Evolutionary conservation across 2,888 invertebrate species (phyloP), one percentile per base, ranked within the genome.

Genomic region (Candidula unifasciata): DNA sequence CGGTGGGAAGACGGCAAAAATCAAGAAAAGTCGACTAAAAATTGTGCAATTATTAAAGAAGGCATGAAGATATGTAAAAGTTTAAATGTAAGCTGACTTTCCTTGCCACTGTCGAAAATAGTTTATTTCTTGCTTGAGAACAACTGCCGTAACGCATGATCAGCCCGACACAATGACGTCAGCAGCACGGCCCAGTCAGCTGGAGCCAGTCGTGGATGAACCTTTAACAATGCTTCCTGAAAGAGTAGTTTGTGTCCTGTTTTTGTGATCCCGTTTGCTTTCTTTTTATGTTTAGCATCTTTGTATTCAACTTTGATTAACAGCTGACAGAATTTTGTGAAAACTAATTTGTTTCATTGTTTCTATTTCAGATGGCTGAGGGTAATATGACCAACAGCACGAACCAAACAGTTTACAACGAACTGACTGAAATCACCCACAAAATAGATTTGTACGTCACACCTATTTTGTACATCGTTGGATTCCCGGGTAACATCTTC

Each of bases 401-500:
- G 6, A 2, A 52, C 3, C 54, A 24, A n/a, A 13, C 13, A 10
- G 44, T n/a, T 3, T 2, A 18, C 1, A 5, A 37, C 35, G 6
- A 5, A 1, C 24, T 52, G 8, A 10, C n/a, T 3, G 6, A 71
- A 33, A 44, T 73, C n/a, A 24, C 6, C 6, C 0, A 21, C 3
- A 54, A 27, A 30, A n/a, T 74, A 2, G 91, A 92, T 86, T 89
- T 88, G 82, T 91, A 90, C 83, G 87, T 93, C 27, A 90, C 92
- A 5, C 92, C 92, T 6, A 87, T 93, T 57, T 92, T 92, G 81
- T 93, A 92, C 88, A 86, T 89, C 64, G 86, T 94, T 37, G 94
- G 94, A 33, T 92, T 93, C 83, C 92, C 93, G 0, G 93, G 93
- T 77, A 93, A 93, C 87, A 89, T 92, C 76, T 83, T 94, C 27